Base-by-base conservation (phyloP, 2,113 vertebrate species). In the Plotosus lineatus region DNA sequence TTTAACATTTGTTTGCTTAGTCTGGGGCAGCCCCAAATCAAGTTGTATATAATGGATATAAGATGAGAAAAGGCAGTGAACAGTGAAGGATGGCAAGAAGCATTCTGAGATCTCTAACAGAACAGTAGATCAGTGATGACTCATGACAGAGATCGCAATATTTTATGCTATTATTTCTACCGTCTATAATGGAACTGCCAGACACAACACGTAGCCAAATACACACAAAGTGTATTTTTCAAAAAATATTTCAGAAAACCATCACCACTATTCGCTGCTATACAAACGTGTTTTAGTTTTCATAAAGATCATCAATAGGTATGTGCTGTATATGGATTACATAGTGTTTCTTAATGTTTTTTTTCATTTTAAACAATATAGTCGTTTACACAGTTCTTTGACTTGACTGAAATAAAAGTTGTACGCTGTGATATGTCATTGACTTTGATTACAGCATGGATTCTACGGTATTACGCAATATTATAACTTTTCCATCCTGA, bases 71-170 rank as follows among this genome's bases (percentile, higher is more conserved):
- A 26, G 21, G 19, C 19, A 17, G 23, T 40, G n/a, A 33, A 58
- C 8, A 26, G n/a, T 44, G n/a, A 60, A 46, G 12, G 40, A 46
- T n/a, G 40, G 12, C 8, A 73, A 60, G 40, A 33, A 80, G 56
- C n/a, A 61, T 4, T 58, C 17, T 6, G 4, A 73, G 21, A 15
- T 69, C 56, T 80, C 31, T 44, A 50, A 55, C n/a, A 73, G 53
- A 61, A 31, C 3, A 12, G 28, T 56, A 58, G 40, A 17, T 28
- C 21, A n/a, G 26, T 61, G 55, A 73, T 60, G 65, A 42, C 23
- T 56, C 40, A 56, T 71, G 68, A 80, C 68, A 72, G 55, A 80
- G 68, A 15, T 80, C n/a, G n/a, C 42, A 80, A 21, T 6, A 44
- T n/a, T n/a, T 38, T 42, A 28, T 26, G 50, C 73, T 40, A 40